phyloP scores from a whole-genome alignment of 2,888 invertebrate species.

The Calameuta idolon region DNA sequence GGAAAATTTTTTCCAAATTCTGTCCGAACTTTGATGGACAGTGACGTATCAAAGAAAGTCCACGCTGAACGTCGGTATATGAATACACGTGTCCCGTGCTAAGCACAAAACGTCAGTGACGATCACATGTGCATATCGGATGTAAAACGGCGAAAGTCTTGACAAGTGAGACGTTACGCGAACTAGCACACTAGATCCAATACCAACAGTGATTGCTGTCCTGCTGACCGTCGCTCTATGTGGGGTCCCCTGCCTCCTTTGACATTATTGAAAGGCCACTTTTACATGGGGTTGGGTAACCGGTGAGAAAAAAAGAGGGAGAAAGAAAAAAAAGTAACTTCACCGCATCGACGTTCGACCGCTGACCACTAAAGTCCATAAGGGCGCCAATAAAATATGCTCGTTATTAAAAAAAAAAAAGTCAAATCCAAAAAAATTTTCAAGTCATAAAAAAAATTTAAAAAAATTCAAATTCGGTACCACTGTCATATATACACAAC shows the following conservation, averaged over 20 bases:
- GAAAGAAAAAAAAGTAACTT: background rate
- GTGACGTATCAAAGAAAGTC: background rate
- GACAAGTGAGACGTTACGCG: background rate
- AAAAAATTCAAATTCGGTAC: background rate
- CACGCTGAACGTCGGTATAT: background rate
- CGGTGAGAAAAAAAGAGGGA: background rate
- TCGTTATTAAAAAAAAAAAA: background rate
- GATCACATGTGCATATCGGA: background rate
- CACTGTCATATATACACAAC: background rate
- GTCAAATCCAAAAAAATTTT: background rate
- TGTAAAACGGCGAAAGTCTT: background rate
- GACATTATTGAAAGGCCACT: slow-evolving; percentile 49
- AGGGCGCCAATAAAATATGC: background rate
- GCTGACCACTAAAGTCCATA: slow-evolving; percentile 17
- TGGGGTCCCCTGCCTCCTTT: slow-evolving; percentile 53
- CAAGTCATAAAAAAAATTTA: accelerated
- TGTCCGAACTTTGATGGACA: background rate
- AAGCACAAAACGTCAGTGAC: background rate
- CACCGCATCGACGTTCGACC: slow-evolving; percentile 42
- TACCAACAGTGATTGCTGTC: background rate
- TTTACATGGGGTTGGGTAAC: slow-evolving; percentile 41
- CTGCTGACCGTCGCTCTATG: slow-evolving; percentile 57
- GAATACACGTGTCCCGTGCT: background rate
- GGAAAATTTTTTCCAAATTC: background rate
- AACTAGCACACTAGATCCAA: background rate